A percentile compares a stretch with the other conserved stretches of the same genome.
Evolutionary conservation across 2,797 vertebrate genomes (phyloP).

Genomic region (Monodelphis domestica): DNA sequence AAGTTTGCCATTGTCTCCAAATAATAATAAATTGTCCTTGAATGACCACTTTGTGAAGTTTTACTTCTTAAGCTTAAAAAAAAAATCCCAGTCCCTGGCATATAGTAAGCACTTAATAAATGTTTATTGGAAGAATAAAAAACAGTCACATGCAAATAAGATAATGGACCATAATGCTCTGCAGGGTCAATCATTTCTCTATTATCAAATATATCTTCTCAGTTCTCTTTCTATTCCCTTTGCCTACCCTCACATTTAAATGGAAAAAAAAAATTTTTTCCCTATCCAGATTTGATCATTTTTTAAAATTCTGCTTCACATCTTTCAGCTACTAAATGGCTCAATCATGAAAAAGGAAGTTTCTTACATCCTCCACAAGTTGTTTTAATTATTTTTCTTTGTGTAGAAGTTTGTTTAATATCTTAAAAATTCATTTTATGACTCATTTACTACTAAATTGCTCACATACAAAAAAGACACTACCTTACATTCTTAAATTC

Average conservation of each 20-base stretch:
- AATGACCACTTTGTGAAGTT: background rate
- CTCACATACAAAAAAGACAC: background rate
- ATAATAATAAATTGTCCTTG: background rate
- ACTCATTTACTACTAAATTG: background rate
- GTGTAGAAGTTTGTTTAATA: background rate
- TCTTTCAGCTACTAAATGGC: background rate
- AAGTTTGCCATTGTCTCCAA: background rate
- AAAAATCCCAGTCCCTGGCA: background rate
- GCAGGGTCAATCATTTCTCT: background rate
- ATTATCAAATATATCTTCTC: background rate
- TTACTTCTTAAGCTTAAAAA: background rate
- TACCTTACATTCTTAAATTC: background rate
- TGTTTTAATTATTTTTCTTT: background rate
- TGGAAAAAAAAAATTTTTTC: background rate
- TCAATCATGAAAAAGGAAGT: background rate
- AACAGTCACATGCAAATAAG: background rate
- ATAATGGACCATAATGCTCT: background rate
- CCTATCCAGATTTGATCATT: background rate
- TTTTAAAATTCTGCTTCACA: background rate
- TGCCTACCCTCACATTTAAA: background rate
- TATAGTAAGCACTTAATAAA: background rate
- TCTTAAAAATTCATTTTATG: background rate
- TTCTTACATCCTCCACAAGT: background rate
- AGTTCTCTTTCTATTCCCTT: background rate
- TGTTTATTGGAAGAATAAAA: background rate